Evolutionary conservation across 2,113 vertebrate species (phyloP), one percentile per base, ranked within the genome.

Genomic region (Glareola pratincola): DNA sequence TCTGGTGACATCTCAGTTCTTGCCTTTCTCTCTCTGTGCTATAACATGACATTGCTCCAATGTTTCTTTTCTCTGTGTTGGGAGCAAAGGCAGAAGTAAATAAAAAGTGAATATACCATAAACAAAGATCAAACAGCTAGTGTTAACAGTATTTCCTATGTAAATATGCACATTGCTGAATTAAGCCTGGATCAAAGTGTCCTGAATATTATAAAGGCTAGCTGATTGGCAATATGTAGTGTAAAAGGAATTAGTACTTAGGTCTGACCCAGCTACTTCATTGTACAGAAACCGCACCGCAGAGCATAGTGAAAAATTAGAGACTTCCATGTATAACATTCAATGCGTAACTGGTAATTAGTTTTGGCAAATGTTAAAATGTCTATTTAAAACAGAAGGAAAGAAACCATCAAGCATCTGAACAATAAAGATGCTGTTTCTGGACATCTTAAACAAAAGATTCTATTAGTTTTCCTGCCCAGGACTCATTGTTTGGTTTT

Each of bases 331-430:
- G 14, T 47, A 8, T 53, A 81, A 63, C 10, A 59, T 63, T 66
- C 63, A 74, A 63, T 50, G 30, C 7, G 26, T 43, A 64, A 72
- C 51, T 67, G 29, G 8, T 63, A 41, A 57, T 86, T 60, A 48
- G 14, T 32, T 90, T 50, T 68, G 27, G 7, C 14, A 69, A 74
- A 47, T 24, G 4, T 43, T 62, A 74, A 79, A 78, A 73, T 54
- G 6, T 78, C 37, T 54, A 4, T 14, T 68, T 43, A 84, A 95
- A 84, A 56, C 9, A 73, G 26, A 92, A 81, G 27, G 16, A 67
- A 75, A 51, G 16, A 69, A 83, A n/a, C 14, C 0, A 0, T 12
- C 36, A 41, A 17, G 14, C 9, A 60, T 64, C 10, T 79, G 20
- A 56, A 82, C 37, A 69, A 57, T 15, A 17, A 62, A 85, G 37